phyloP scores from a whole-genome alignment of 2,113 vertebrate genomes.

The Trogon surrucura region DNA sequence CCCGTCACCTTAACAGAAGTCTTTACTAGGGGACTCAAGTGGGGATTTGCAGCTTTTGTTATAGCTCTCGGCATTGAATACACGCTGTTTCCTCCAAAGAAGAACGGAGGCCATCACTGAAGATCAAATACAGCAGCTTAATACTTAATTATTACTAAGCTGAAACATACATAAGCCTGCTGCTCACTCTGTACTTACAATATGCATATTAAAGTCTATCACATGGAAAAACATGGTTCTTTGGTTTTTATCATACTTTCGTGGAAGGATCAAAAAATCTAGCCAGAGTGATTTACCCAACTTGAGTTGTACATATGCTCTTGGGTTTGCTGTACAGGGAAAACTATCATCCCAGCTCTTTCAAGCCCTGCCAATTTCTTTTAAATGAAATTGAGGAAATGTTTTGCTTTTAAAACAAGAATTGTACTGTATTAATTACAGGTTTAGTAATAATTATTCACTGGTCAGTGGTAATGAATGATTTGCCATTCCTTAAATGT shows the following conservation, averaged over 20 bases:
- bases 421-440: not conserved
- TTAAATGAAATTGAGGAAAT: not conserved
- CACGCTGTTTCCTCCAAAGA: constrained; percentile 84
- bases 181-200: constrained; percentile 8
- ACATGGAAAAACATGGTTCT: not conserved
- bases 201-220: constrained; percentile 54
- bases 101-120: constrained; percentile 81
- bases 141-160: not conserved
- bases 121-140: constrained; percentile 11
- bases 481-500: not conserved
- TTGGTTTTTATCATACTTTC: not conserved
- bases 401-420: not conserved
- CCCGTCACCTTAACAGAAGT: constrained; percentile 78
- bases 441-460: not conserved
- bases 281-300: not conserved
- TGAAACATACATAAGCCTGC: not conserved
- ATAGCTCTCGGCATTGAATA: constrained; percentile 91
- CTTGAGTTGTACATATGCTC: not conserved
- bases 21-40: constrained; percentile 87
- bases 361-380: not conserved
- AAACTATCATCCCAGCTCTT: not conserved
- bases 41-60: constrained; percentile 91
- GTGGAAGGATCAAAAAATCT: not conserved
- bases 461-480: not conserved
- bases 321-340: not conserved